phyloP scores from a whole-genome alignment of 2,113 vertebrate species.

The Oostethus manadensis region DNA sequence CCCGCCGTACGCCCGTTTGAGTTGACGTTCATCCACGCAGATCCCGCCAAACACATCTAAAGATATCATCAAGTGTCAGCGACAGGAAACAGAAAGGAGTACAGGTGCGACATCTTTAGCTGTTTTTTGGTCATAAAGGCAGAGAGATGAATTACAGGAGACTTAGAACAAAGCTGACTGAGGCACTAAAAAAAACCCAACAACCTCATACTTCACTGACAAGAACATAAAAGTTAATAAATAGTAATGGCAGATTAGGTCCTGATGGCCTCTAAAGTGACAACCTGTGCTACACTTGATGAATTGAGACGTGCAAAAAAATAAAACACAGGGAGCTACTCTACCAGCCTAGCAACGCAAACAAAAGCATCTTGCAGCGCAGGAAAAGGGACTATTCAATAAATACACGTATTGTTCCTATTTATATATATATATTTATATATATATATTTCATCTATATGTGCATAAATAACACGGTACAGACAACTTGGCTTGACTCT shows the following conservation, averaged over 20 bases:
- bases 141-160: background rate
- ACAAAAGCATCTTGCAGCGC: slow-evolving; percentile 9
- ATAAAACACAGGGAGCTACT: background rate
- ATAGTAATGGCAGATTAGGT: background rate
- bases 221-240: background rate
- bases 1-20: background rate
- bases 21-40: background rate
- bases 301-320: background rate
- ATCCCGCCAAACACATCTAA: background rate
- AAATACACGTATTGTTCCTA: slow-evolving; percentile 66
- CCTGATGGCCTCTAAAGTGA: background rate
- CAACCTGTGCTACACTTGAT: slow-evolving; percentile 24
- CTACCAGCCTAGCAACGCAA: slow-evolving; percentile 31
- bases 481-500: slow-evolving; percentile 41
- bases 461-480: slow-evolving; percentile 66
- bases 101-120: background rate
- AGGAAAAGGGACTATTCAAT: slow-evolving; percentile 38
- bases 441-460: slow-evolving; percentile 44
- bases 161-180: background rate
- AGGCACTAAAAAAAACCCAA: slow-evolving; percentile 5
- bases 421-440: slow-evolving; percentile 44
- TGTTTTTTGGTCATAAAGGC: slow-evolving; percentile 21
- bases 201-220: background rate
- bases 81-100: background rate
- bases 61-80: no score